Conservation (phyloP, 2,888 invertebrate species). For the Drosophila histrio region DNA sequence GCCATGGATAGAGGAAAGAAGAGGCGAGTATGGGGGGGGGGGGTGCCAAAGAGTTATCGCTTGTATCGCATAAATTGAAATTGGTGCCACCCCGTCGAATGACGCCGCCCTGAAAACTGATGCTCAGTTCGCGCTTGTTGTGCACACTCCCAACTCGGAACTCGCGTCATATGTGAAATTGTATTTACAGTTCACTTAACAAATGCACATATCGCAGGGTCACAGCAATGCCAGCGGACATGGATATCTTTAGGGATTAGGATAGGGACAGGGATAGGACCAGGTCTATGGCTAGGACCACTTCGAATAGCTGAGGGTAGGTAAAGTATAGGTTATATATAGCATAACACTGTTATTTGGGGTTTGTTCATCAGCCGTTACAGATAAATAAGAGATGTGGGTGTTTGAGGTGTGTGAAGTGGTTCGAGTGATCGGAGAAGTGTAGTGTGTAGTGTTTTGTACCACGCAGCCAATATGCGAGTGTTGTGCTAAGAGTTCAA, state of each 20-base stretch:
- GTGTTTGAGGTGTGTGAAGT: conserved; percentile 32
- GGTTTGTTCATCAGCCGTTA: conserved; percentile 37
- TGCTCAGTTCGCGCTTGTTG: conserved; percentile 14
- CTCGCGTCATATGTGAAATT: conserved; percentile 59
- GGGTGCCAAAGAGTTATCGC: conserved; percentile 65
- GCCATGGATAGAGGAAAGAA: conserved; percentile 13
- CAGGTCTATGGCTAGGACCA: conserved; percentile 1
- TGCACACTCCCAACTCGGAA: not conserved
- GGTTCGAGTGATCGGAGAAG: conserved; percentile 20
- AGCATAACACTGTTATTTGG: conserved; percentile 42
- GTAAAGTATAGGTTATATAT: conserved; percentile 35
- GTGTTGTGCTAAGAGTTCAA: conserved; percentile 50
- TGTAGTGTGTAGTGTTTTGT: conserved; percentile 29
- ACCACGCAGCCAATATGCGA: conserved; percentile 6
- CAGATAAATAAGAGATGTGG: conserved; percentile 39
- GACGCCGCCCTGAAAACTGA: conserved; percentile 23
- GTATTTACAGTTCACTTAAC: conserved; percentile 74
- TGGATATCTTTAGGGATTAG: conserved; percentile 18
- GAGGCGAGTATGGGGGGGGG: not conserved
- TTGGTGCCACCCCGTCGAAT: conserved; percentile 43
- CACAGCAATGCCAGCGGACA: conserved; percentile 35
- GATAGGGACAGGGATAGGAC: not conserved
- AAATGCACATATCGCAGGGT: conserved; percentile 66
- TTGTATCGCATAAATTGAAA: conserved; percentile 66
- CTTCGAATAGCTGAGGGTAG: conserved; percentile 7